Evolutionary conservation across 2,888 invertebrate genomes (phyloP), one percentile per base, ranked within the genome.

Genomic region (Stenoptilia bipunctidactyla): DNA sequence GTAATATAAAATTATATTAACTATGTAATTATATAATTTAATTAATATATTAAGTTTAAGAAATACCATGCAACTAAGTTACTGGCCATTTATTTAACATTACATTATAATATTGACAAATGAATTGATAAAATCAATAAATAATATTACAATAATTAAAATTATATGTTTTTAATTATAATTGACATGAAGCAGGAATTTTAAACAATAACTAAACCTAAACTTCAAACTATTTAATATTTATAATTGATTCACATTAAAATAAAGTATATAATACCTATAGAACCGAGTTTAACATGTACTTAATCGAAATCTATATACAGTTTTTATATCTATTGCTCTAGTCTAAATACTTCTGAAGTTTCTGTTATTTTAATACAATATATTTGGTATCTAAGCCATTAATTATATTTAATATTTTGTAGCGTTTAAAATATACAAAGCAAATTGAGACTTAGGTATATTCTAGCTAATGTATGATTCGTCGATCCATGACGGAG

Each of bases 381-480:
- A 47, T 57, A 53, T 64, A 70, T 76, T 74, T 73, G 72, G 72
- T 76, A 58, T 69, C 55, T 66, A 66, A 56, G 12, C 30, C 5
- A 25, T 30, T 9, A n/a, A 30, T 10, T 8, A 12, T 25, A 2
- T 30, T 30, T 9, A 30, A 30, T 8, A n/a, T 30, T 30, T 30
- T 30, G 9, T n/a, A 30, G 30, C 30, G n/a, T n/a, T 12, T 30
- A 46, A 51, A 69, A 67, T 73, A 59, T 83, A 83, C 80, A 83
- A 79, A 82, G 80, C 80, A 68, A 55, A 58, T 59, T 70, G 54
- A 64, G 63, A 74, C 83, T 83, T 83, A 80, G 83, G 83, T 79
- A 72, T 76, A 77, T 76, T 80, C 83, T 83, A 83, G 83, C 83
- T 20, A 5, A 20, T 20, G 80, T 82, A 83, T 83, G 83, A 80